Base-by-base conservation (phyloP, 1,140 invertebrate genomes). In the Steinernema feltiae region DNA sequence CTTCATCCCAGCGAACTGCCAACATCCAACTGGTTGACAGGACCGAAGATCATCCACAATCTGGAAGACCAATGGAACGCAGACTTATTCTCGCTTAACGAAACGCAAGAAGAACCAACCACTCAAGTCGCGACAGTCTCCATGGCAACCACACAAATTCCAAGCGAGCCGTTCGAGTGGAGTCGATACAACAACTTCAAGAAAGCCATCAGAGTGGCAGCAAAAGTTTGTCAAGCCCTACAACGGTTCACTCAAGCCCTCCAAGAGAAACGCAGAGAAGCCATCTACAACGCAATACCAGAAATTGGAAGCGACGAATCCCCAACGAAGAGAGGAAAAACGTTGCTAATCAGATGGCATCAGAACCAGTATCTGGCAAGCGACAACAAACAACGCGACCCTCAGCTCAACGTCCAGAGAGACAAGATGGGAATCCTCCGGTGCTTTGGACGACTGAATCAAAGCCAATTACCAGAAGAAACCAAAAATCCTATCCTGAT, bases 401-500 rank as follows among this genome's bases (percentile, higher is more conserved):
- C n/a, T n/a, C n/a, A 76, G 15, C 31, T 75, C 12, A 46, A 46
- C n/a, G 24, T 31, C 15, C 1, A n/a, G n/a, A 12, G 21, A 24
- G 24, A 75, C 21, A n/a, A 75, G 21, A 73, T n/a, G 21, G 70
- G 70, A 31, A 1, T 75, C 18, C n/a, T 72, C 15, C n/a, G 35
- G 0, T 75, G 74, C 31, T 17, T n/a, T 15, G 74, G 74, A n/a
- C 27, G 70, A 46, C n/a, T 75, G 2, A n/a, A 73, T 15, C 24
- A 75, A 7, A n/a, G 27, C 12, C 32, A 72, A 53, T 15, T 76
- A 7, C 17, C 0, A 0, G n/a, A 75, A 21, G 30, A 31, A 17
- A 18, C 63, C 1, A 75, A 75, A 30, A n/a, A 41, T 18, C 74
- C 74, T 0, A 73, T 76, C 32, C 35, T 76, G 1, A n/a, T 75